Conservation (phyloP, 92 coral and sea anemone species). For the Zoanthus solanderi region DNA sequence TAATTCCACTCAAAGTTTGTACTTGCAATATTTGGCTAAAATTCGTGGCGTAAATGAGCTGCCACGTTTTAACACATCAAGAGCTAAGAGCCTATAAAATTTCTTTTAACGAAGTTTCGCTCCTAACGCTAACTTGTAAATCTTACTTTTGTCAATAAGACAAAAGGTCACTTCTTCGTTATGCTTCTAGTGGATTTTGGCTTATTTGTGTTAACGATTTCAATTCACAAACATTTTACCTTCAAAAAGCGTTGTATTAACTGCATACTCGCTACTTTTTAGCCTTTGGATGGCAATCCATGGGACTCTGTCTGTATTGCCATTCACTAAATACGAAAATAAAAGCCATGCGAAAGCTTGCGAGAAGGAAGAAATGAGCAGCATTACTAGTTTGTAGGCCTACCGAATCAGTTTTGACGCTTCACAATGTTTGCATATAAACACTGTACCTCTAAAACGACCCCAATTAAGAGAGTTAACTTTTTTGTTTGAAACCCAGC, state of each 20-base stretch:
- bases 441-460: conserved; percentile 19
- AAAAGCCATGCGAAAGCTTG: conserved; percentile 3
- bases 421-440: conserved; percentile 46
- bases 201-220: conserved; percentile 4
- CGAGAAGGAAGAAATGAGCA: background rate
- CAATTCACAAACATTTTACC: conserved; percentile 26
- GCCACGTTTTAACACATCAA: background rate
- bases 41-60: background rate
- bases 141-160: conserved; percentile 27
- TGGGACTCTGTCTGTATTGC: background rate
- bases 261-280: background rate
- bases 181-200: conserved; percentile 11
- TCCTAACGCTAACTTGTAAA: conserved; percentile 11
- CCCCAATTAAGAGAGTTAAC: conserved; percentile 36
- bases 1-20: background rate
- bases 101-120: background rate
- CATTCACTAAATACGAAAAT: background rate
- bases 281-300: conserved; percentile 25
- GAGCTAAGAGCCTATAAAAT: background rate
- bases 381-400: conserved; percentile 19
- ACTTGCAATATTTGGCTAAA: background rate
- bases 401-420: background rate
- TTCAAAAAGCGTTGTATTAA: background rate
- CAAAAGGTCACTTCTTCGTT: background rate
- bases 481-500: conserved; percentile 47